Evolutionary conservation across 2,797 vertebrate genomes (phyloP).

Genomic region (Pristis pectinata): DNA sequence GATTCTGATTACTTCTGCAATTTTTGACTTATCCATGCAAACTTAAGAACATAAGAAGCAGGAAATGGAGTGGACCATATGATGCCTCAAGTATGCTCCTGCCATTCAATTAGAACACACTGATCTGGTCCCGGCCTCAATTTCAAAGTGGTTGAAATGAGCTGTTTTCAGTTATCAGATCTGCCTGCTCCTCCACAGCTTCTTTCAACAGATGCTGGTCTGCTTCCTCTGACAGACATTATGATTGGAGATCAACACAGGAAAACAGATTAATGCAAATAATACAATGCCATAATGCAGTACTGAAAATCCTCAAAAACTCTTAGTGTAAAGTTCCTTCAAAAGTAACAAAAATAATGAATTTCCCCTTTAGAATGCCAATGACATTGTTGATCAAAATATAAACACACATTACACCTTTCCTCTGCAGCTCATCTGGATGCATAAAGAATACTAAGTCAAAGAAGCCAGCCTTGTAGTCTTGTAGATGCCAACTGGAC

Average conservation of each 20-base stretch:
- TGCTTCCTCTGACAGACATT: background rate
- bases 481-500: background rate
- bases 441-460: background rate
- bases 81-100: no score
- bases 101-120: no score
- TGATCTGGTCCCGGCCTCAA: no score
- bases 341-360: background rate
- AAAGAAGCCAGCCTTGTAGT: background rate
- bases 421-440: background rate
- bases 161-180: background rate
- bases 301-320: background rate
- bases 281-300: background rate
- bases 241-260: background rate
- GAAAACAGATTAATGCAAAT: background rate
- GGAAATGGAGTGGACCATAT: no score
- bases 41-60: no score
- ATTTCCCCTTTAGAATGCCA: background rate
- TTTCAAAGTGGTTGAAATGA: background rate
- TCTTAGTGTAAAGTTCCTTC: background rate
- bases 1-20: no score
- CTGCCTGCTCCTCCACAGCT: background rate
- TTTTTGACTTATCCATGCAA: background rate
- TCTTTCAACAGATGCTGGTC: background rate
- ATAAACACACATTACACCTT: background rate
- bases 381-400: background rate